A percentile compares a stretch with the other conserved stretches of the same genome.
These are phyloP conservation scores for Spea bombifrons DNA, from an alignment of 2,113 vertebrate species.

Conservation along the genomic window DNA sequence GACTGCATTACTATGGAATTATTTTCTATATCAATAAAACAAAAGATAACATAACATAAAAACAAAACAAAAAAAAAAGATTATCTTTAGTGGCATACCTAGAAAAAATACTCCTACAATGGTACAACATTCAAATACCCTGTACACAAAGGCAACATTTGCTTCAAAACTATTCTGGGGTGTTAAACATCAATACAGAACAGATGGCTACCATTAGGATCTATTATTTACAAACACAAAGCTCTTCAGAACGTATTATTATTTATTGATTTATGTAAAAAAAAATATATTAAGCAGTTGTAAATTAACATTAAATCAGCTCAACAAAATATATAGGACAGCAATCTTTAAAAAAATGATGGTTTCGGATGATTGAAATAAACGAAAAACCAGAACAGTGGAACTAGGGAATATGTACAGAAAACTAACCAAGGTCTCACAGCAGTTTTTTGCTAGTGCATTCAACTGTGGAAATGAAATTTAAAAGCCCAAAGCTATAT, in stretches of 20 bases:
- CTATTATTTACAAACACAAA: too few species aligned
- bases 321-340: constrained; percentile 13
- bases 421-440: constrained; percentile 25
- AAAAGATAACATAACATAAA: too few species aligned
- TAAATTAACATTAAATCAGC: constrained; percentile 28
- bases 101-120: too few species aligned
- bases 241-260: too few species aligned
- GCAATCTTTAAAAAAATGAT: constrained; percentile 1
- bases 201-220: background rate
- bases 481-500: constrained; percentile 44
- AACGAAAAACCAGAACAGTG: background rate
- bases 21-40: too few species aligned
- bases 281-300: constrained; percentile 15
- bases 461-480: constrained; percentile 42
- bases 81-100: too few species aligned
- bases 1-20: too few species aligned
- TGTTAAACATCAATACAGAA: constrained; percentile 21
- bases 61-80: too few species aligned
- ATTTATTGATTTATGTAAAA: background rate
- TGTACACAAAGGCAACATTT: too few species aligned
- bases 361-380: background rate
- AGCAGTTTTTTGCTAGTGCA: constrained; percentile 29
- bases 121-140: too few species aligned
- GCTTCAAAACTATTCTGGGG: background rate
- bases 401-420: constrained; percentile 23